phyloP scores from a whole-genome alignment of 2,888 invertebrate genomes.

The Drosophila meridionalis region DNA sequence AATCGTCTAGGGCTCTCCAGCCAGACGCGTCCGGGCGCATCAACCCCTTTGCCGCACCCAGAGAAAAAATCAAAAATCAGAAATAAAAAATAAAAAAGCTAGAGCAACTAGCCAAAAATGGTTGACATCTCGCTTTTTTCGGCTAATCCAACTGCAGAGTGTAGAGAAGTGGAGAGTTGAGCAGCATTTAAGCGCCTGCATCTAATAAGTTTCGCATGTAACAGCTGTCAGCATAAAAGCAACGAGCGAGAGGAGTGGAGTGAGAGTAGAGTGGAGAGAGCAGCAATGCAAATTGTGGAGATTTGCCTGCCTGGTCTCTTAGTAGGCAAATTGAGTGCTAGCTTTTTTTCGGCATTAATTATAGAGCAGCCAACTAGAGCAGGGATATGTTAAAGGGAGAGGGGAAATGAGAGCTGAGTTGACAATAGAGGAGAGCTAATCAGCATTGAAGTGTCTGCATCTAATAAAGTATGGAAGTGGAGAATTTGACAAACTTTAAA shows the following conservation, averaged over 20 bases:
- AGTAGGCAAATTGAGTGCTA: background rate
- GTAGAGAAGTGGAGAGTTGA: background rate
- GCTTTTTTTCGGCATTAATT: slow-evolving; percentile 7
- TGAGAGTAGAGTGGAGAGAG: background rate
- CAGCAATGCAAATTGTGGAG: background rate
- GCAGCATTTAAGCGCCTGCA: slow-evolving; percentile 13
- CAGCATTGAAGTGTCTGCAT: background rate
- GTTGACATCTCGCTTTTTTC: slow-evolving; percentile 72
- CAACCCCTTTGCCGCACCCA: slow-evolving; percentile 72
- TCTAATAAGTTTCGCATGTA: background rate
- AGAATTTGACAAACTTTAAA: background rate
- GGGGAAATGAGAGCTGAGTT: background rate
- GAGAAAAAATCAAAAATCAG: slow-evolving; percentile 7
- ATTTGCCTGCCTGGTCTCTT: background rate
- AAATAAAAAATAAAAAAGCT: slow-evolving; percentile 43
- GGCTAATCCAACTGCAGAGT: background rate
- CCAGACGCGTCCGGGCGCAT: slow-evolving; percentile 23
- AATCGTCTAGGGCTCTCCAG: slow-evolving; percentile 62
- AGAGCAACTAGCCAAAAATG: slow-evolving; percentile 78
- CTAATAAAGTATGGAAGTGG: background rate
- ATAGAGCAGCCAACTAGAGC: slow-evolving; percentile 53
- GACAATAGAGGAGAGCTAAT: background rate
- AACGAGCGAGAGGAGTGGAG: background rate
- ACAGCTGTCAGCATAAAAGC: background rate
- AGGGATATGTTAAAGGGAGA: background rate